A percentile compares a stretch with the other conserved stretches of the same genome.
Conservation (phyloP, 37 sponge, comb jelly and placozoan species). For the Cladorhizidae sp. region DNA sequence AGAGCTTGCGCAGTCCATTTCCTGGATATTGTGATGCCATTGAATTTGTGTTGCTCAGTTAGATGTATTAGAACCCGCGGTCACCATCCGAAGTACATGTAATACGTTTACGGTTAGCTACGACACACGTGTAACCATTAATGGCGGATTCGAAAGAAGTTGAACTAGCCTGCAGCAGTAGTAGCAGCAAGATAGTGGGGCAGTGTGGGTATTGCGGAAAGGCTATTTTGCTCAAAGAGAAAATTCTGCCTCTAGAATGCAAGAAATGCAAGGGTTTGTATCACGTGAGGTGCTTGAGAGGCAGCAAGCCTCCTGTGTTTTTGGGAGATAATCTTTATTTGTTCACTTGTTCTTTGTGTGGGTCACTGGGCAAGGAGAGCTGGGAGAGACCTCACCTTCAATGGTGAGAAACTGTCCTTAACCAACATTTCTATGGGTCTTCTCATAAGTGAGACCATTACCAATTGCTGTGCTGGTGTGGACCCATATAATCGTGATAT, state of each 20-base stretch:
- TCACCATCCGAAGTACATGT: too few relatives aligned
- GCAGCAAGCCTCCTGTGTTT: conserved; percentile 29
- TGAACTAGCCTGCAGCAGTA: too few relatives aligned
- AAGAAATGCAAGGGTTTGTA: conserved; percentile 18
- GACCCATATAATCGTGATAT: too few relatives aligned
- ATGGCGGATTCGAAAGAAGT: too few relatives aligned
- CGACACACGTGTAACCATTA: too few relatives aligned
- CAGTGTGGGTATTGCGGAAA: conserved; percentile 52
- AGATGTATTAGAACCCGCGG: too few relatives aligned
- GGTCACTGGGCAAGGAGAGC: conserved; percentile 21
- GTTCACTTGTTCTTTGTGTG: conserved; percentile 43
- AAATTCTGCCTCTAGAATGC: conserved; percentile 49
- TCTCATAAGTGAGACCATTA: too few relatives aligned
- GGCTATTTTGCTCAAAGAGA: conserved; percentile 13
- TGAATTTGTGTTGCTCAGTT: too few relatives aligned
- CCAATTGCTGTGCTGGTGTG: too few relatives aligned
- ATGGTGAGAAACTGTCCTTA: conserved; percentile 35
- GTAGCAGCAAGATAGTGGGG: background rate
- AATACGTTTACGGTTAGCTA: too few relatives aligned
- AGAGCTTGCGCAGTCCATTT: too few relatives aligned
- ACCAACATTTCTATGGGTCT: background rate
- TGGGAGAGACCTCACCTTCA: conserved; percentile 47
- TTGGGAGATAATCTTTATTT: conserved; percentile 45
- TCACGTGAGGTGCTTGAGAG: conserved; percentile 49
- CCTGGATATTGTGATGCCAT: too few relatives aligned